Conservation (phyloP, 2,888 invertebrate species). For the Tiphia femorata region DNA sequence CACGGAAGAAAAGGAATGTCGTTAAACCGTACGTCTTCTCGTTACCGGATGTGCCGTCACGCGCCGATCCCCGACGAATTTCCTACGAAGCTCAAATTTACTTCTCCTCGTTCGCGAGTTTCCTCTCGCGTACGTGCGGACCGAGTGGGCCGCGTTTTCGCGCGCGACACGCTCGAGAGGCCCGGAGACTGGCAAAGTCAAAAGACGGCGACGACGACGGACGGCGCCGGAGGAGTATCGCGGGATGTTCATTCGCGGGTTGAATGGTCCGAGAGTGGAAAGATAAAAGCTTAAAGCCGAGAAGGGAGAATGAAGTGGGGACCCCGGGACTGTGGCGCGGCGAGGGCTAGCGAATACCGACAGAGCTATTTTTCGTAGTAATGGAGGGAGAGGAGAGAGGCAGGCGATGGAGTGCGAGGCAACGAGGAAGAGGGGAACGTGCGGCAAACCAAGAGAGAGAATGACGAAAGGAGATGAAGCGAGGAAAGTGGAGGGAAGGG, state of each 20-base stretch:
- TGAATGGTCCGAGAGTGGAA: constrained; percentile 21
- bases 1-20: no score
- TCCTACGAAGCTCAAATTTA: no score
- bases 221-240: constrained; percentile 35
- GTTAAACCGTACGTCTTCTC: no score
- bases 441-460: constrained; percentile 14
- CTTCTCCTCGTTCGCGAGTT: no score
- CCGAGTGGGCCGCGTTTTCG: no score
- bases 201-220: no score
- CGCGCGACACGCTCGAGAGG: no score
- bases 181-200: no score
- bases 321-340: not conserved
- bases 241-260: constrained; percentile 29
- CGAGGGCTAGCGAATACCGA: not conserved
- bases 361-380: constrained; percentile 34
- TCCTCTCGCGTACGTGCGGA: no score
- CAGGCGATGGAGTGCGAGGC: not conserved
- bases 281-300: not conserved
- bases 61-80: no score
- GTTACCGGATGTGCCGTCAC: no score
- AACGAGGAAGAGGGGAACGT: not conserved
- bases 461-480: not conserved
- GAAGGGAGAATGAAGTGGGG: not conserved
- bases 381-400: constrained; percentile 10
- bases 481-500: not conserved